phyloP scores from a whole-genome alignment of 2,888 invertebrate species.

The Orchesellides sinensis region DNA sequence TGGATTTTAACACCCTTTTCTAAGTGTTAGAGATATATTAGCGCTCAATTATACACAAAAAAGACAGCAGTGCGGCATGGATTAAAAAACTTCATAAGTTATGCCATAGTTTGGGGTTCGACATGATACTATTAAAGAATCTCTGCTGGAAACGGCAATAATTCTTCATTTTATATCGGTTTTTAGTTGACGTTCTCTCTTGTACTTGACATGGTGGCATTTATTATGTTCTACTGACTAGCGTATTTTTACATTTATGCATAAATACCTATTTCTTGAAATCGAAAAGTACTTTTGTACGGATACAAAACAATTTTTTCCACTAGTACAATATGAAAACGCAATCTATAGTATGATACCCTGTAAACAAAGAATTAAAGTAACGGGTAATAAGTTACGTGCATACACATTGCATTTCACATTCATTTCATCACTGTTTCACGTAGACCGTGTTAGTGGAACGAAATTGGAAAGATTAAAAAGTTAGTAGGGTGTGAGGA shows the following conservation, averaged over 20 bases:
- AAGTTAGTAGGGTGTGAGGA: slow-evolving; percentile 47
- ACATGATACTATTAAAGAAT: slow-evolving; percentile 27
- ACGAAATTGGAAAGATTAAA: background rate
- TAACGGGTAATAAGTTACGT: no score
- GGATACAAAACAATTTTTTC: background rate
- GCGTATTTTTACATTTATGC: no score
- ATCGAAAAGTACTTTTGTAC: no score
- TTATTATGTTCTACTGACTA: no score
- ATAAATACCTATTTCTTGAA: no score
- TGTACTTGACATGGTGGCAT: background rate
- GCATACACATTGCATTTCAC: background rate
- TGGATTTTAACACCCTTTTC: slow-evolving; percentile 42
- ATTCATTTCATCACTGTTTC: background rate
- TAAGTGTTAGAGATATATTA: slow-evolving; percentile 30
- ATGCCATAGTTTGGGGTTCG: background rate
- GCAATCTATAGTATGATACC: background rate
- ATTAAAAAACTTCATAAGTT: background rate
- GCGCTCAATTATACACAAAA: background rate
- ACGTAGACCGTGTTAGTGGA: background rate
- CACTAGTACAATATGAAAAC: background rate
- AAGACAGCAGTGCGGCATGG: slow-evolving; percentile 1
- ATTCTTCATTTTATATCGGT: slow-evolving; percentile 9
- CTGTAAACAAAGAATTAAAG: no score
- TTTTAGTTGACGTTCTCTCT: background rate
- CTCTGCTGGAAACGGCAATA: slow-evolving; percentile 35